Percentiles rank a stretch among this genome's conserved stretches.
These are phyloP conservation scores for Oligia strigilis DNA, from an alignment of 2,888 invertebrate species.

Conservation along the genomic window DNA sequence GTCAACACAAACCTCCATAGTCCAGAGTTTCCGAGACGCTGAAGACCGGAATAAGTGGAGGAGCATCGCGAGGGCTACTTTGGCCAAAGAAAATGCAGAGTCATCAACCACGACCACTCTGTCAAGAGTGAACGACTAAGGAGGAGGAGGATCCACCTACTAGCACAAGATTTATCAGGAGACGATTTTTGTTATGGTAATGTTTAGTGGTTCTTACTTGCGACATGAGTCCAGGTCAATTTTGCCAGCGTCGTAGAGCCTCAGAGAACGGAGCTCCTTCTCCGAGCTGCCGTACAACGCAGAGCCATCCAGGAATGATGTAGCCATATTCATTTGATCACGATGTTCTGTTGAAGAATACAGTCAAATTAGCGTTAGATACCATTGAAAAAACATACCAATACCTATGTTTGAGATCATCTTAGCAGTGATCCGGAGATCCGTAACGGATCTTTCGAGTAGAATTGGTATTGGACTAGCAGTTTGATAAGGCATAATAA, in stretches of 20 bases:
- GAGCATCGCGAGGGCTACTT: no score
- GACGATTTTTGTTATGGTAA: background rate
- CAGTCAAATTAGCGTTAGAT: background rate
- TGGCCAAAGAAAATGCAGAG: no score
- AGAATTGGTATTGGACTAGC: background rate
- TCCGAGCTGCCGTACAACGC: slow-evolving; percentile 95
- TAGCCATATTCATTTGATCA: slow-evolving; percentile 96
- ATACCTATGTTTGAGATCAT: background rate
- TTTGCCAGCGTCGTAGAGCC: slow-evolving; percentile 93
- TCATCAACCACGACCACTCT: no score
- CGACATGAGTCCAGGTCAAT: slow-evolving; percentile 92
- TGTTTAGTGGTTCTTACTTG: slow-evolving; percentile 81
- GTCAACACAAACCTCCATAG: no score
- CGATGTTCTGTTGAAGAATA: slow-evolving; percentile 90
- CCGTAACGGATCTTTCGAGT: background rate
- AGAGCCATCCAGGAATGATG: slow-evolving; percentile 95
- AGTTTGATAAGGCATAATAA: background rate
- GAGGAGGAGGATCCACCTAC: background rate
- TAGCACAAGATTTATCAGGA: background rate
- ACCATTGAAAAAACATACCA: no score
- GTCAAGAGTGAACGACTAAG: no score
- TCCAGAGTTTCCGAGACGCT: no score
- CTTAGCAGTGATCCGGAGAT: background rate
- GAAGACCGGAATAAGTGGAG: no score
- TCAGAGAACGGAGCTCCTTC: slow-evolving; percentile 92